A percentile compares a stretch with the other conserved stretches of the same genome.
These are phyloP conservation scores for Morpho helenor DNA, from an alignment of 2,888 invertebrate species.

Conservation along the genomic window DNA sequence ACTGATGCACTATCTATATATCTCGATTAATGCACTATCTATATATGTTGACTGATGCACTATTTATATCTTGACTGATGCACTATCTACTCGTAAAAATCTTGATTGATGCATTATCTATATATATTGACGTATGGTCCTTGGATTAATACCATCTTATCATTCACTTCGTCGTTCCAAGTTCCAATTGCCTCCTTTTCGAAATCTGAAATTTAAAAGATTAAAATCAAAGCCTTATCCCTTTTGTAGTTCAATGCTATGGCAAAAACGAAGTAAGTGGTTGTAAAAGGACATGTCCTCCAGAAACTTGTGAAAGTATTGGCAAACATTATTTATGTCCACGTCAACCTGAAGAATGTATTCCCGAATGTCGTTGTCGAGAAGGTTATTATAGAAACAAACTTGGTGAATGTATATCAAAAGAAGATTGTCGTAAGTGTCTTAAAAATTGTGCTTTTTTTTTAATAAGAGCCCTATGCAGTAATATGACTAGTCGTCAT, in stretches of 20 bases:
- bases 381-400: conserved; percentile 18
- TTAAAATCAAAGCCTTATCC: not conserved
- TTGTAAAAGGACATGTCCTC: conserved; percentile 13
- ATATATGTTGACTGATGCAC: too few relatives aligned
- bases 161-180: too few relatives aligned
- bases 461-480: not conserved
- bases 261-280: conserved; percentile 19
- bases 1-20: too few relatives aligned
- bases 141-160: too few relatives aligned
- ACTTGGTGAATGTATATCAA: conserved; percentile 23
- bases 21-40: too few relatives aligned
- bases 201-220: too few relatives aligned
- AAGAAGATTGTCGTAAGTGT: conserved; percentile 20
- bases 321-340: conserved; percentile 26
- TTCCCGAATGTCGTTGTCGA: conserved; percentile 17
- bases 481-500: too few relatives aligned
- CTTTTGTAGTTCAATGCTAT: conserved; percentile 11
- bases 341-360: conserved; percentile 9
- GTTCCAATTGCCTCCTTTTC: too few relatives aligned
- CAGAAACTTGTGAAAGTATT: conserved; percentile 22
- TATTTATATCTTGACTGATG: too few relatives aligned
- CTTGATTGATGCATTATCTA: too few relatives aligned
- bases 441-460: not conserved
- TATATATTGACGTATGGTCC: too few relatives aligned
- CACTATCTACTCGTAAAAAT: too few relatives aligned